phyloP scores from a whole-genome alignment of 1,140 invertebrate genomes.

The Pseudoatta argentina region DNA sequence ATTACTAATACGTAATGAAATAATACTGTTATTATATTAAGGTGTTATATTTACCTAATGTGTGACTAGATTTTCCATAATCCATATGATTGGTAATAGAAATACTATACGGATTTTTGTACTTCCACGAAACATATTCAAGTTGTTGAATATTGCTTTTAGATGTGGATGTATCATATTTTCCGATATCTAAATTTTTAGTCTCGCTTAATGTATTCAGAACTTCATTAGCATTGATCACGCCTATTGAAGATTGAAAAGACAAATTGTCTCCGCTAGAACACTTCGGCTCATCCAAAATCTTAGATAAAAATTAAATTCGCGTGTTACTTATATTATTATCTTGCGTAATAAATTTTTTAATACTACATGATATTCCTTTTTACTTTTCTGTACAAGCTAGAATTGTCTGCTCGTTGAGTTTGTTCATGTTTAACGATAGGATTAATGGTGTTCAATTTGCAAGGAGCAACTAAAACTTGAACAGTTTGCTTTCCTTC shows the following conservation, averaged over 20 bases:
- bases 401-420: not conserved
- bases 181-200: not conserved
- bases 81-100: not conserved
- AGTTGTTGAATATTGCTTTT: not conserved
- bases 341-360: not conserved
- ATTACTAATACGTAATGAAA: not conserved
- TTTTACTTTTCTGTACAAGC: conserved; percentile 11
- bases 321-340: not conserved
- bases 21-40: not conserved
- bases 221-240: not conserved
- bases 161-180: not conserved
- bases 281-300: not conserved
- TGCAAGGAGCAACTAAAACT: not conserved
- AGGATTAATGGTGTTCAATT: not conserved
- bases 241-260: not conserved
- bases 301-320: not conserved
- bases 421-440: conserved; percentile 1
- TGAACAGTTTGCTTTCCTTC: not conserved
- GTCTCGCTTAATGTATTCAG: not conserved
- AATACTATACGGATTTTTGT: conserved; percentile 22
- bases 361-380: not conserved
- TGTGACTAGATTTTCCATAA: not conserved
- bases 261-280: not conserved
- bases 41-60: not conserved
- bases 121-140: conserved; percentile 21